Base-by-base conservation (phyloP, 2,113 vertebrate species). In the Acanthochromis polyacanthus region DNA sequence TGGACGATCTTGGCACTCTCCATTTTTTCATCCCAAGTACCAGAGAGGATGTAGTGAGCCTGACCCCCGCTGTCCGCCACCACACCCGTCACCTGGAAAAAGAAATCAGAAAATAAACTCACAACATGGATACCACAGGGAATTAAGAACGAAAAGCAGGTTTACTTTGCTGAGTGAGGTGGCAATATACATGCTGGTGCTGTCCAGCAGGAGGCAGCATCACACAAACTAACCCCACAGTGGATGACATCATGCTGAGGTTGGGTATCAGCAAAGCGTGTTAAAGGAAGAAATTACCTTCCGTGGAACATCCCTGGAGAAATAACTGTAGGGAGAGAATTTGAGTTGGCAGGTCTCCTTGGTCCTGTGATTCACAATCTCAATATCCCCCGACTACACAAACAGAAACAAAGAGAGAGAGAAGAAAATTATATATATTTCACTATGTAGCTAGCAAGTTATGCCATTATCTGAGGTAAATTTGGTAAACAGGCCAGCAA, bases 341-440 rank as follows among this genome's bases (percentile, higher is more conserved):
- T 99, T 99, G 74, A 99, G 95, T 88, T 99, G 97, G 91, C 98
- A 99, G 86, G 96, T 97, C 92, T 99, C 98, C 93, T 97, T 97
- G 69, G 97, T 99, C 88, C 95, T 97, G 89, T 97, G 95, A 93
- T 99, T 99, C 84, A 98, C 92, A 65, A 99, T 97, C 94, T 99
- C 98, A 64, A 99, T 98, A 86, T 99, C 98, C 81, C 98, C 98
- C 10, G 98, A 98, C 98, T 99, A 90, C 36, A 82, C 7, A 60
- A 9, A 80, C 4, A 74, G 57, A 85, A 1, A 83, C 57, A 85
- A 1, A 82, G 53, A 75, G 28, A 36, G 32, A 36, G 43, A 14
- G 45, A 20, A 60, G 36, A 67, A 52, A 52, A 56, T 53, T 1
- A 77, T 10, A 50, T 5, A 22, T n/a, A 17, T 51, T 36, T 6